Percentiles rank a stretch among this genome's conserved stretches.
Evolutionary conservation across 2,797 vertebrate species (phyloP).

Genomic region (Siniperca obscura): DNA sequence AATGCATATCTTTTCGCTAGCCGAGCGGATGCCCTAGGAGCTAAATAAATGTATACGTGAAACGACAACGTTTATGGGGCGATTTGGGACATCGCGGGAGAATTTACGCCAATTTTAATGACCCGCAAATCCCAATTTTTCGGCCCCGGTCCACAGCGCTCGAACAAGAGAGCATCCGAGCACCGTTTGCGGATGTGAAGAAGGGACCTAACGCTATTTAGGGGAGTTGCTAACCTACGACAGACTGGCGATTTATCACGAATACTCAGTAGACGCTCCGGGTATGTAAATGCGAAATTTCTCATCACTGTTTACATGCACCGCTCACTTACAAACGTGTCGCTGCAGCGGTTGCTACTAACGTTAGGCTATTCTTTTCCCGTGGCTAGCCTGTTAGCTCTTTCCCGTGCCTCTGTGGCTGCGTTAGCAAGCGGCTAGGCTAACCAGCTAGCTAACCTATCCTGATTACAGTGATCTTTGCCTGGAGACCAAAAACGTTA

Average conservation of each 20-base stretch:
- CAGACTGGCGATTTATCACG: background rate
- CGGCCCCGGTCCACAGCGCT: conserved; percentile 52
- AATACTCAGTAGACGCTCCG: background rate
- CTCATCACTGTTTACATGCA: conserved; percentile 9
- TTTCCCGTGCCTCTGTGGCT: conserved; percentile 14
- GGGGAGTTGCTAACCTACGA: conserved; percentile 36
- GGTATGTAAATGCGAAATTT: conserved; percentile 46
- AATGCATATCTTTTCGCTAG: conserved; percentile 32
- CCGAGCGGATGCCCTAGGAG: background rate
- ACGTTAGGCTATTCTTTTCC: conserved; percentile 22
- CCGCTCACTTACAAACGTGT: conserved; percentile 1
- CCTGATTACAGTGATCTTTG: conserved; percentile 59
- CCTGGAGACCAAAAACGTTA: conserved; percentile 54
- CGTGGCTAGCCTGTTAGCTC: conserved; percentile 45
- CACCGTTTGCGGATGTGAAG: conserved; percentile 67
- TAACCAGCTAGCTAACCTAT: conserved; percentile 55
- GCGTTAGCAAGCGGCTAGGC: conserved; percentile 59
- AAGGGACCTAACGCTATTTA: conserved; percentile 23
- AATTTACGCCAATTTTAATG: conserved; percentile 35
- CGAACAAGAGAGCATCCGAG: conserved; percentile 63
- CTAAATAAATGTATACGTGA: conserved; percentile 14
- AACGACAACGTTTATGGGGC: background rate
- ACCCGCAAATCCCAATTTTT: conserved; percentile 8
- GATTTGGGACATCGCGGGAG: background rate
- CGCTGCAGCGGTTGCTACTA: background rate